phyloP scores from a whole-genome alignment of 2,113 vertebrate species.

The Sardina pilchardus region DNA sequence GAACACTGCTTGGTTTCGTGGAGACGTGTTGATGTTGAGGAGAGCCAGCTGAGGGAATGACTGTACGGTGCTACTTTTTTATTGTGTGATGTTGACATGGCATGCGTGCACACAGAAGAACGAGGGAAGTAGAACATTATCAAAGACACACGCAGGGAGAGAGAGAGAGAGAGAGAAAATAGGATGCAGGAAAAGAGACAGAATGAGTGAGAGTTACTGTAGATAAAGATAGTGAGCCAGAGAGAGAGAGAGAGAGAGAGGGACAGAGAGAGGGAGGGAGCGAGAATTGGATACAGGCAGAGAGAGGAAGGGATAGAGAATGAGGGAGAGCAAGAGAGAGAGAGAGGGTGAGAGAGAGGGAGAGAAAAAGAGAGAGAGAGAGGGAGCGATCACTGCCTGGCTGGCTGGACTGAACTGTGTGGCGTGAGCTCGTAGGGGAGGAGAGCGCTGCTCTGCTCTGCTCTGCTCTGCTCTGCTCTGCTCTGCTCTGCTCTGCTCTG shows the following conservation, averaged over 20 bases:
- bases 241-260: background rate
- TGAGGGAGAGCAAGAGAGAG: conserved; percentile 21
- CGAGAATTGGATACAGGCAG: conserved; percentile 31
- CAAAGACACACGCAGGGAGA: background rate
- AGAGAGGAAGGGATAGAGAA: background rate
- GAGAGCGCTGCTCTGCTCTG: conserved; percentile 45
- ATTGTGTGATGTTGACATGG: background rate
- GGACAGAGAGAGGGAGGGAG: conserved; percentile 64
- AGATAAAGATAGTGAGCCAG: background rate
- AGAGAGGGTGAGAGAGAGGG: conserved; percentile 54
- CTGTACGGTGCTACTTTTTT: background rate
- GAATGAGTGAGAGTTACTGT: background rate
- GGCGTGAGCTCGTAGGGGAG: background rate
- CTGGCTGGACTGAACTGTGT: conserved; percentile 8
- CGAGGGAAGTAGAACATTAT: background rate
- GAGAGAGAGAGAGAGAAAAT: background rate
- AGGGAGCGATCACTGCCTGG: conserved; percentile 38
- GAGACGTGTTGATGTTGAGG: background rate
- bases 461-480: no score
- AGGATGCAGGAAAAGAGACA: background rate
- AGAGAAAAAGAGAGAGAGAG: conserved; percentile 47
- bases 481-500: no score
- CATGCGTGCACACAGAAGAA: background rate
- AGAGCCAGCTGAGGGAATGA: background rate
- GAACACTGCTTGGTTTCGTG: background rate